Percentiles rank a stretch among this genome's conserved stretches.
These are phyloP conservation scores for Sterrhoptilus dennistouni DNA, from an alignment of 2,113 vertebrate genomes.

Conservation along the genomic window DNA sequence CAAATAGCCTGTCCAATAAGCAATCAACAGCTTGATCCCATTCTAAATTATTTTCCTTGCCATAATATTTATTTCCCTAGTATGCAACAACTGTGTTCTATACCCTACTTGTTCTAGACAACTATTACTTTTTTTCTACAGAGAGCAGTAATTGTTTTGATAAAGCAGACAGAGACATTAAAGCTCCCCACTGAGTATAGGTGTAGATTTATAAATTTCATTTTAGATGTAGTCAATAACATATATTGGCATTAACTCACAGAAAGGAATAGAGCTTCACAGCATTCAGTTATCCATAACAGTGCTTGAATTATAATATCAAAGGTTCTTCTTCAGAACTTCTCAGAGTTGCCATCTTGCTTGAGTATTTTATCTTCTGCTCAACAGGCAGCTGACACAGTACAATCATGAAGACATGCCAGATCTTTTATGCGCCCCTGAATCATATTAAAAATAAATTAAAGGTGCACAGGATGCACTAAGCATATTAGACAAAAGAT, in stretches of 20 bases:
- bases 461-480: background rate
- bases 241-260: background rate
- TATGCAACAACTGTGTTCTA: background rate
- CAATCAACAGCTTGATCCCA: background rate
- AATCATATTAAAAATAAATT: constrained; percentile 16
- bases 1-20: background rate
- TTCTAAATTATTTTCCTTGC: background rate
- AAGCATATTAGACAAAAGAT: background rate
- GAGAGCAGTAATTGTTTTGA: background rate
- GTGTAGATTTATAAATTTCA: background rate
- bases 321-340: background rate
- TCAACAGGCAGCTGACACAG: background rate
- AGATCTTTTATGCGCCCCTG: background rate
- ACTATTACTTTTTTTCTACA: background rate
- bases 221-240: background rate
- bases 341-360: background rate
- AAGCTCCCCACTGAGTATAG: background rate
- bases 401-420: background rate
- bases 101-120: background rate
- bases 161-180: background rate
- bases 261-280: background rate
- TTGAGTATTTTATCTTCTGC: background rate
- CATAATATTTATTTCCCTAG: background rate
- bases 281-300: background rate
- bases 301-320: background rate